Evolutionary conservation across 2,113 vertebrate genomes (phyloP).

Genomic region (Petromus typicus): DNA sequence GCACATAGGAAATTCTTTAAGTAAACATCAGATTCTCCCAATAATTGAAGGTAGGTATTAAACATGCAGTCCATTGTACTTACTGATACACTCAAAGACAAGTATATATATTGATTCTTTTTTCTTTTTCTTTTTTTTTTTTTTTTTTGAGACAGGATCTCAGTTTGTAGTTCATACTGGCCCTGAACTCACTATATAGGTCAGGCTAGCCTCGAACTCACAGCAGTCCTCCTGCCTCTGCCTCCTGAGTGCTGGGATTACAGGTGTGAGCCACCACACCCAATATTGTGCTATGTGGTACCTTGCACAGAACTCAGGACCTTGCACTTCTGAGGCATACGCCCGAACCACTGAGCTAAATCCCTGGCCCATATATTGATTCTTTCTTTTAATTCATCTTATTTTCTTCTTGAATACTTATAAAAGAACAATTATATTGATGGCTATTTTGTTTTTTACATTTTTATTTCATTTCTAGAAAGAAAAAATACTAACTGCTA

Average conservation of each 20-base stretch:
- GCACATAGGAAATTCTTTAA: not conserved
- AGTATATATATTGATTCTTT: not conserved
- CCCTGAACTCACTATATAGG: too few species aligned
- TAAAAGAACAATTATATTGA: not conserved
- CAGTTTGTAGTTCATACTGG: too few species aligned
- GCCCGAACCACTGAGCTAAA: too few species aligned
- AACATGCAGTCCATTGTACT: not conserved
- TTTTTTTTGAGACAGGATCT: too few species aligned
- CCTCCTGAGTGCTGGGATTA: too few species aligned
- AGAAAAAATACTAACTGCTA: constrained; percentile 42
- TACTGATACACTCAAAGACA: constrained; percentile 15
- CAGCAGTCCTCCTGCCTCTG: too few species aligned
- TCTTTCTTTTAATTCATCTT: constrained; percentile 18
- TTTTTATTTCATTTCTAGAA: constrained; percentile 58
- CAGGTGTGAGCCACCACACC: too few species aligned
- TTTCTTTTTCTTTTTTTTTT: too few species aligned
- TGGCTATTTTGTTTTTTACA: constrained; percentile 36
- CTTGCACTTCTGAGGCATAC: too few species aligned
- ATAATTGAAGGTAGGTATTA: not conserved
- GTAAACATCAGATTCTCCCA: constrained; percentile 41
- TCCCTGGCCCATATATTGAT: not conserved
- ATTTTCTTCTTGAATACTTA: constrained; percentile 53
- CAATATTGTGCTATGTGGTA: too few species aligned
- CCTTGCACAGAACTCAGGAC: too few species aligned
- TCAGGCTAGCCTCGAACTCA: too few species aligned